Conservation (phyloP, 1,140 invertebrate species). For the Drosophila kanapiae region DNA sequence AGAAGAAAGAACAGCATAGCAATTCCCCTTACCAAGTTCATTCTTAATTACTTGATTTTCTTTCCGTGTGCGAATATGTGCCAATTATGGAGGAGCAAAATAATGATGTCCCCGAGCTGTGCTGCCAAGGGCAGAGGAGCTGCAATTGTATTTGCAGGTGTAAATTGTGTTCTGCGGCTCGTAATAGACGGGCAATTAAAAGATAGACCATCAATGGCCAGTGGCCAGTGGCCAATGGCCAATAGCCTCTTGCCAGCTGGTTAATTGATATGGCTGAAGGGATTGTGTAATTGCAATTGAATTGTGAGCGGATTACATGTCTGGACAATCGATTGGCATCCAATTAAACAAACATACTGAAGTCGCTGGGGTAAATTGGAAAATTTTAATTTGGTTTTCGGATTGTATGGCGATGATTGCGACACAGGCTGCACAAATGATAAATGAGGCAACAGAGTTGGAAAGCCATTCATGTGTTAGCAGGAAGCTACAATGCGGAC, state of each 20-base stretch:
- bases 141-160: slow-evolving; percentile 46
- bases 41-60: slow-evolving; percentile 21
- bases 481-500: no score
- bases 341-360: slow-evolving; percentile 45
- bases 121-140: neutral
- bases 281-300: slow-evolving; percentile 59
- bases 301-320: slow-evolving; percentile 44
- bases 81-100: slow-evolving; percentile 27
- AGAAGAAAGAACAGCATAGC: neutral
- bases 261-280: slow-evolving; percentile 35
- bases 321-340: slow-evolving; percentile 33
- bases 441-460: neutral
- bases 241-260: slow-evolving; percentile 18
- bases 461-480: slow-evolving; percentile 10
- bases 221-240: slow-evolving; percentile 11
- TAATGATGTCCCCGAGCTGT: slow-evolving; percentile 25
- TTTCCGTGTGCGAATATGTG: slow-evolving; percentile 3
- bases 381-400: slow-evolving; percentile 27
- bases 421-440: slow-evolving; percentile 2
- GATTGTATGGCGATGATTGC: slow-evolving; percentile 13
- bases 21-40: neutral
- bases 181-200: slow-evolving; percentile 57
- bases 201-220: slow-evolving; percentile 47
- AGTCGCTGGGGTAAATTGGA: slow-evolving; percentile 15
- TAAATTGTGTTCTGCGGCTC: slow-evolving; percentile 38